phyloP scores from a whole-genome alignment of 2,888 invertebrate species.

The Trypoxylon attenuatum region DNA sequence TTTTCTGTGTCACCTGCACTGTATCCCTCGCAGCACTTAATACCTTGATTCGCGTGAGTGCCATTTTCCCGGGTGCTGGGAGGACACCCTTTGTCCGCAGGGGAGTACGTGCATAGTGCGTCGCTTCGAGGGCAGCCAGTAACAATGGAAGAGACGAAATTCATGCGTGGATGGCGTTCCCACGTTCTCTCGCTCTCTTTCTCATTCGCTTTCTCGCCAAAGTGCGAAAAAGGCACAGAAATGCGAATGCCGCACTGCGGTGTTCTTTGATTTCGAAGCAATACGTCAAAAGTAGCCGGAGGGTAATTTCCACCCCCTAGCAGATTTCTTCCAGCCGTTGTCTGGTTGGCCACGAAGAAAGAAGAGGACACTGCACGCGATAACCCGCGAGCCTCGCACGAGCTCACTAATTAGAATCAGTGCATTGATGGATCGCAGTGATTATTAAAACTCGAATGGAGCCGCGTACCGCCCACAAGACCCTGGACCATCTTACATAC shows the following conservation, averaged over 20 bases:
- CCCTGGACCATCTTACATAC: no score
- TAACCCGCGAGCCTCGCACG: conserved; percentile 26
- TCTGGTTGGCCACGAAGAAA: neutral
- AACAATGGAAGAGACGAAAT: neutral
- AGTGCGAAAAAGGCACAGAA: neutral
- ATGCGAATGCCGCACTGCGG: conserved; percentile 10
- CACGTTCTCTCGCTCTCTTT: no score
- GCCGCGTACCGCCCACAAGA: conserved; percentile 61
- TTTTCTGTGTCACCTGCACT: neutral
- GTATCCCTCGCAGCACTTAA: neutral
- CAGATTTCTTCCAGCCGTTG: neutral
- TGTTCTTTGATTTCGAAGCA: conserved; percentile 39
- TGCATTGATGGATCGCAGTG: conserved; percentile 63
- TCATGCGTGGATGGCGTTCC: neutral
- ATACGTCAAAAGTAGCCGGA: conserved; percentile 1
- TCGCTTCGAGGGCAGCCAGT: neutral
- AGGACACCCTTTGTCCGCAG: neutral
- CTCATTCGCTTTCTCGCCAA: conserved; percentile 1
- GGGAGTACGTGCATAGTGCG: neutral
- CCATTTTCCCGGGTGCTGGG: neutral
- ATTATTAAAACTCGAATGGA: conserved; percentile 66
- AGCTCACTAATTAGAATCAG: conserved; percentile 64
- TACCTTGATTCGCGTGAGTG: neutral
- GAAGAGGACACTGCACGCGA: conserved; percentile 6
- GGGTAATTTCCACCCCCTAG: neutral